These are phyloP conservation scores for Psophia crepitans DNA, from an alignment of 2,113 vertebrate species.

Conservation along the genomic window DNA sequence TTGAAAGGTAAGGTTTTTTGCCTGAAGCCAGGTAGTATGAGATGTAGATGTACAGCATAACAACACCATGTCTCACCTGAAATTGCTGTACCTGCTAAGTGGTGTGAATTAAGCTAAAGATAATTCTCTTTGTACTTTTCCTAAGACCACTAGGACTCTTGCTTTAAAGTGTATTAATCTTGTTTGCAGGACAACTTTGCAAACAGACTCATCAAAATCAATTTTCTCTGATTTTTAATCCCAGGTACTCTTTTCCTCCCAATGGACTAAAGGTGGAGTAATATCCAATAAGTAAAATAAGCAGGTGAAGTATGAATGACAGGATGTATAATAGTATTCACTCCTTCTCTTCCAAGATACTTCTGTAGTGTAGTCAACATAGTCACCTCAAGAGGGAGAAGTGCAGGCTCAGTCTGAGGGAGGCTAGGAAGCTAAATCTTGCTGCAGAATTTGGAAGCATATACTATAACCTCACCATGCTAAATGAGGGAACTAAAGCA, in stretches of 20 bases:
- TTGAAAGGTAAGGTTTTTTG: neutral
- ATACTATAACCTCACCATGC: neutral
- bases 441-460: neutral
- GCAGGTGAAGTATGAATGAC: neutral
- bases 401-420: neutral
- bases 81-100: neutral
- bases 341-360: neutral
- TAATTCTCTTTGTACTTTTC: neutral
- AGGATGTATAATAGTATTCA: neutral
- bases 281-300: neutral
- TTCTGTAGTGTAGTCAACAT: neutral
- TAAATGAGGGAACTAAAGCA: neutral
- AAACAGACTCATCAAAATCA: neutral
- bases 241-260: neutral
- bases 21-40: neutral
- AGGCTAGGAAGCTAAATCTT: neutral
- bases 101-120: neutral
- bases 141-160: neutral
- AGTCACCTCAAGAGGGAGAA: neutral
- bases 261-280: neutral
- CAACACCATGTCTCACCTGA: accelerated
- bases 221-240: neutral
- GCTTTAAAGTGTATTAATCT: neutral
- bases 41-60: neutral
- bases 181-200: neutral